phyloP scores from a whole-genome alignment of 35 echinoderm and acorn worm species.

The Apostichopus californicus region DNA sequence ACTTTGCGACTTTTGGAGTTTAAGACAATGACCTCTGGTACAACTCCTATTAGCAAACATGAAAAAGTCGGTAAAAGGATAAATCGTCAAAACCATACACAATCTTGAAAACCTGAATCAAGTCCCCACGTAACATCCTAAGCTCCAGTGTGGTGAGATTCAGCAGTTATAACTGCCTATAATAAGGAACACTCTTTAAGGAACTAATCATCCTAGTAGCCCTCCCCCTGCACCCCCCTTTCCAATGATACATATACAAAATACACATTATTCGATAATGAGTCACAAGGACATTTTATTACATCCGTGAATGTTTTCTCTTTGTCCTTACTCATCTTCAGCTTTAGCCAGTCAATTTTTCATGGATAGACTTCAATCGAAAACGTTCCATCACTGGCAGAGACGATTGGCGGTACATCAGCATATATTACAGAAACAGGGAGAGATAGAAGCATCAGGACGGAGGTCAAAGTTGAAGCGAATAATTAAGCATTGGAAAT shows the following conservation, averaged over 20 bases:
- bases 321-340: neutral
- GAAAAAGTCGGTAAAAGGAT: no score
- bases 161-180: no score
- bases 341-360: conserved; percentile 24
- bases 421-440: conserved; percentile 45
- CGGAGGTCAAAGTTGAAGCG: conserved; percentile 39
- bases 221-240: neutral
- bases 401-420: neutral
- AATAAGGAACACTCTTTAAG: no score
- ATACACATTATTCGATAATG: neutral
- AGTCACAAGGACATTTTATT: neutral
- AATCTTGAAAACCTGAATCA: no score
- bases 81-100: no score
- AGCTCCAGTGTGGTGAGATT: no score
- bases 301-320: neutral
- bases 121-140: no score
- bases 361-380: conserved; percentile 15
- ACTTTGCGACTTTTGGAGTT: no score
- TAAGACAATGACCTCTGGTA: no score
- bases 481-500: conserved; percentile 36
- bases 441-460: neutral
- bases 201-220: no score
- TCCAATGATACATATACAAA: neutral
- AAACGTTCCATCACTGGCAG: conserved; percentile 38
- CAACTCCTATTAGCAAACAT: no score